Evolutionary conservation across 2,113 vertebrate species (phyloP).

Genomic region (Pelecanus crispus): DNA sequence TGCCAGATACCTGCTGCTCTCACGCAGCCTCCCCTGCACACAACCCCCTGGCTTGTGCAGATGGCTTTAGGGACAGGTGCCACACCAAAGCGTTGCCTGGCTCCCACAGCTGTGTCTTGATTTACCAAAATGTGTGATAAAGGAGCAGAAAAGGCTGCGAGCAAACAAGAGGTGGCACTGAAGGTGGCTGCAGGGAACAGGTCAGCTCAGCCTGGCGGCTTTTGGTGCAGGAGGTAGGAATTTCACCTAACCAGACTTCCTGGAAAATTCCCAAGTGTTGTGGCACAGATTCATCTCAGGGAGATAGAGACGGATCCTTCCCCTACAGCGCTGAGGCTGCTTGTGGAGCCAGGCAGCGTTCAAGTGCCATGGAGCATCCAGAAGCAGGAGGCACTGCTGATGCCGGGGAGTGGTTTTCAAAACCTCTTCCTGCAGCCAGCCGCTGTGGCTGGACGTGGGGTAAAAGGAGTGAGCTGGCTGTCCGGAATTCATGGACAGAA

Average conservation of each 20-base stretch:
- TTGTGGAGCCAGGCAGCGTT: neutral
- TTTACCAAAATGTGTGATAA: neutral
- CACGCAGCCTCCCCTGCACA: neutral
- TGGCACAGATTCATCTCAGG: neutral
- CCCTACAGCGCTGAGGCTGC: neutral
- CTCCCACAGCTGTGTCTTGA: neutral
- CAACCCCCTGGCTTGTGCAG: neutral
- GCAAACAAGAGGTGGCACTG: neutral
- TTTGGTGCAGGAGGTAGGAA: neutral
- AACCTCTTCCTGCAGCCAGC: neutral
- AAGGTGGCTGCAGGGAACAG: neutral
- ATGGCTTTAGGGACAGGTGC: neutral
- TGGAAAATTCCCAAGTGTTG: neutral
- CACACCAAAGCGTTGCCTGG: neutral
- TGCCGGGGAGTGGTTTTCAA: neutral
- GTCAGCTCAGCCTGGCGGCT: neutral
- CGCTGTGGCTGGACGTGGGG: neutral
- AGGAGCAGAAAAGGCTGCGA: neutral
- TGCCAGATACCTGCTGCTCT: neutral
- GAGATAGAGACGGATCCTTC: neutral
- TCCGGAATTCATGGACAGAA: neutral
- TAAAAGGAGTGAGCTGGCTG: neutral
- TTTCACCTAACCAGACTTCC: neutral
- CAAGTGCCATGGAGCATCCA: neutral
- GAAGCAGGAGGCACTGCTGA: neutral